Conservation (phyloP, 2,888 invertebrate genomes). For the Isoperla grammatica region DNA sequence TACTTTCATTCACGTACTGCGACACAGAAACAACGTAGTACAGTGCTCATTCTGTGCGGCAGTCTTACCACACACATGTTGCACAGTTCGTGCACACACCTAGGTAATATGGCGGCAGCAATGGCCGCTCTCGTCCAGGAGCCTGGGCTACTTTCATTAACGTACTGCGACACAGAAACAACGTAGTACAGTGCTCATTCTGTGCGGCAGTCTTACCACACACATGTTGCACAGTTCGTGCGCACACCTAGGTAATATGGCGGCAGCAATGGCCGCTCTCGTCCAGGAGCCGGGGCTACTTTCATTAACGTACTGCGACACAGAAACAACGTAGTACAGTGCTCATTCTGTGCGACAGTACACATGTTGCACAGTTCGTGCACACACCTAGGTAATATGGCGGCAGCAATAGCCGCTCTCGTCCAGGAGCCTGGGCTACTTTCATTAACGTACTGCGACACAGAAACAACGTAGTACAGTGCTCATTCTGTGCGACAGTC, state of each 20-base stretch:
- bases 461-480: neutral
- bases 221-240: no score
- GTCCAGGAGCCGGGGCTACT: conserved; percentile 55
- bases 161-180: conserved; percentile 42
- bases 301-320: conserved; percentile 45
- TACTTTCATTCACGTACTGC: conserved; percentile 48
- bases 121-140: conserved; percentile 64
- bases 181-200: neutral
- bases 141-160: conserved; percentile 44
- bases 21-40: conserved; percentile 20
- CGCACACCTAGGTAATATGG: no score
- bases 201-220: no score
- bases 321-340: neutral
- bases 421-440: conserved; percentile 55
- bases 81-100: no score
- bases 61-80: no score
- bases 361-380: no score
- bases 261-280: conserved; percentile 58
- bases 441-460: conserved; percentile 45
- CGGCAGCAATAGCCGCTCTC: conserved; percentile 58
- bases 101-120: conserved; percentile 57
- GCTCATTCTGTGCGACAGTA: no score
- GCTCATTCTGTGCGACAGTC: no score
- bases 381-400: no score
- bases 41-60: no score